Evolutionary conservation across 2,113 vertebrate species (phyloP).

Genomic region (Struthio camelus): DNA sequence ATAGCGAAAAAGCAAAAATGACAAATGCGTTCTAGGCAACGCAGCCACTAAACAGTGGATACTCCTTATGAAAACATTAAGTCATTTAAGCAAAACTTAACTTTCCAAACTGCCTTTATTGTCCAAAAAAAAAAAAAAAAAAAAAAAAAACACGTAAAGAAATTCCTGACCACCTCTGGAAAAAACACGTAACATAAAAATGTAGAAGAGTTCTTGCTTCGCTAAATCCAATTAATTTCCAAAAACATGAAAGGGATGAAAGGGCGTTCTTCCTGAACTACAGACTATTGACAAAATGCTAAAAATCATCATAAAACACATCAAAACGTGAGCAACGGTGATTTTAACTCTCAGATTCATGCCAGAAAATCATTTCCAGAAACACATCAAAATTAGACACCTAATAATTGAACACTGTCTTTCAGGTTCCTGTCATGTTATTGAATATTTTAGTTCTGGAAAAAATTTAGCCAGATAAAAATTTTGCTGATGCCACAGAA

Average conservation of each 20-base stretch:
- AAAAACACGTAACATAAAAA: neutral
- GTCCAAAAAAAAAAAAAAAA: no score
- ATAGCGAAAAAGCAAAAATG: neutral
- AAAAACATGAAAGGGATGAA: neutral
- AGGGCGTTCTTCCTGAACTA: neutral
- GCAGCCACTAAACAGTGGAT: neutral
- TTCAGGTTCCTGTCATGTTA: neutral
- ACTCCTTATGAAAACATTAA: neutral
- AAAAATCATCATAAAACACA: neutral
- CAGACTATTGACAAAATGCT: neutral
- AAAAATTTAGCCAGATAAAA: neutral
- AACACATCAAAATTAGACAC: neutral
- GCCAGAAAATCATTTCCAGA: neutral
- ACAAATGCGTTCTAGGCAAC: neutral
- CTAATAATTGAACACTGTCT: neutral
- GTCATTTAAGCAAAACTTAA: neutral
- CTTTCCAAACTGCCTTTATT: neutral
- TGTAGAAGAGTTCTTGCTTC: neutral
- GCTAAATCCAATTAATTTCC: neutral
- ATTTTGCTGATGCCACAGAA: neutral
- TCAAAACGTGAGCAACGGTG: neutral
- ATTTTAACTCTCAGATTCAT: neutral
- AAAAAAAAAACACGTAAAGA: neutral
- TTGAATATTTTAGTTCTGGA: neutral
- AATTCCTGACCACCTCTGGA: neutral